Percentiles rank a stretch among this genome's conserved stretches.
These are phyloP conservation scores for Hemiscyllium ocellatum DNA, from an alignment of 2,113 vertebrate genomes.

Conservation along the genomic window DNA sequence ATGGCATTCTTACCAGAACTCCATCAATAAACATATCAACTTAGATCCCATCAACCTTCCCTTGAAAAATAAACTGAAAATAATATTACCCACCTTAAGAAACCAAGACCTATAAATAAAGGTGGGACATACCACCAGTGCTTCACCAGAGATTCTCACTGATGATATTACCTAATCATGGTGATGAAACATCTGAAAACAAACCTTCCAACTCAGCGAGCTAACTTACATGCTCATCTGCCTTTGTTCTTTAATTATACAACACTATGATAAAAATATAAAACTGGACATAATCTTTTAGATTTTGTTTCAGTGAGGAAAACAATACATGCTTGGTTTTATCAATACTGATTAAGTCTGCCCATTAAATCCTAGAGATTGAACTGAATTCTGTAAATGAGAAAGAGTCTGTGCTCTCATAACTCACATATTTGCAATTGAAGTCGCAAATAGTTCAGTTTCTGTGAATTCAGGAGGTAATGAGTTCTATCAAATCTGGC, in stretches of 20 bases:
- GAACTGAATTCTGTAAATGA: constrained; percentile 25
- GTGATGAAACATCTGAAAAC: no score
- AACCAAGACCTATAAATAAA: no score
- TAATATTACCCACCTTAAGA: no score
- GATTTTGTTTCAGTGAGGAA: not conserved
- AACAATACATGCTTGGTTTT: not conserved
- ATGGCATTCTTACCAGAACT: no score
- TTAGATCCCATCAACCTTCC: no score
- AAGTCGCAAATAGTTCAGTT: not conserved
- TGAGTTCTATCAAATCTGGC: constrained; percentile 7
- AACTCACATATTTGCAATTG: constrained; percentile 12
- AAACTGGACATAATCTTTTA: not conserved
- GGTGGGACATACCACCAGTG: no score
- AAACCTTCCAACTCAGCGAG: no score
- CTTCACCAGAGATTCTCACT: no score
- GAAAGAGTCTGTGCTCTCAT: not conserved
- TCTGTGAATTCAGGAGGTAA: constrained; percentile 28
- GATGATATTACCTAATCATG: no score
- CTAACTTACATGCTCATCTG: no score
- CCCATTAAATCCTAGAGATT: not conserved
- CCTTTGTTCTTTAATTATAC: not conserved
- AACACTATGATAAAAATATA: not conserved
- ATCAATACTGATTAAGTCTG: constrained; percentile 23
- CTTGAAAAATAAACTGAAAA: no score
- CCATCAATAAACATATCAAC: no score